Percentiles rank a stretch among this genome's conserved stretches.
These are phyloP conservation scores for Drosophila pseudotalamancana DNA, from an alignment of 2,888 invertebrate species.

Conservation along the genomic window DNA sequence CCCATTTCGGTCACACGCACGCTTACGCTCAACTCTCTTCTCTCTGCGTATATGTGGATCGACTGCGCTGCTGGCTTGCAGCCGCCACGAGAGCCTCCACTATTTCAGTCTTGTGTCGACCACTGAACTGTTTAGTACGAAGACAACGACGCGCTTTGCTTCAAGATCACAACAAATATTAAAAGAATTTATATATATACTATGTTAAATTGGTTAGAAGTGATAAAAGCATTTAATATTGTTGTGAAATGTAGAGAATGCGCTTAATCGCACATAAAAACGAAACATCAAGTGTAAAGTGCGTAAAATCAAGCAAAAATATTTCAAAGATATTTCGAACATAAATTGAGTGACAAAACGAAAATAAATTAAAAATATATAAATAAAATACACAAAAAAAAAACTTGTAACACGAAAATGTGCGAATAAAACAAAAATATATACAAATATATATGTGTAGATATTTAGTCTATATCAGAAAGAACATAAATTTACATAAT, in stretches of 20 bases:
- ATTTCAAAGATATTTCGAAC: conserved; percentile 28
- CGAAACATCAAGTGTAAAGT: conserved; percentile 44
- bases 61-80: conserved; percentile 18
- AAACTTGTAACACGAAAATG: conserved; percentile 35
- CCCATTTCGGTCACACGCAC: conserved; percentile 1
- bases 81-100: conserved; percentile 15
- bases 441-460: neutral
- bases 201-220: conserved; percentile 12
- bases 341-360: conserved; percentile 36
- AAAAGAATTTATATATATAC: conserved; percentile 1
- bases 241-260: conserved; percentile 61
- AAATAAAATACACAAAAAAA: conserved; percentile 23
- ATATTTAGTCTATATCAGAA: neutral
- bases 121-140: conserved; percentile 68
- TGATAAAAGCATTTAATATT: conserved; percentile 51
- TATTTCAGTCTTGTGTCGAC: conserved; percentile 79
- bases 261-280: conserved; percentile 16
- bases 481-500: conserved; percentile 30
- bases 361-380: conserved; percentile 13
- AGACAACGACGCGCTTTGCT: conserved; percentile 52
- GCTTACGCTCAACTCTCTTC: conserved; percentile 7
- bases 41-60: conserved; percentile 6
- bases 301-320: conserved; percentile 43
- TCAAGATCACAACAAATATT: conserved; percentile 4
- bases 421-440: conserved; percentile 17